Evolutionary conservation across 2,113 vertebrate genomes (phyloP).

Genomic region (Alexandromys fortis): DNA sequence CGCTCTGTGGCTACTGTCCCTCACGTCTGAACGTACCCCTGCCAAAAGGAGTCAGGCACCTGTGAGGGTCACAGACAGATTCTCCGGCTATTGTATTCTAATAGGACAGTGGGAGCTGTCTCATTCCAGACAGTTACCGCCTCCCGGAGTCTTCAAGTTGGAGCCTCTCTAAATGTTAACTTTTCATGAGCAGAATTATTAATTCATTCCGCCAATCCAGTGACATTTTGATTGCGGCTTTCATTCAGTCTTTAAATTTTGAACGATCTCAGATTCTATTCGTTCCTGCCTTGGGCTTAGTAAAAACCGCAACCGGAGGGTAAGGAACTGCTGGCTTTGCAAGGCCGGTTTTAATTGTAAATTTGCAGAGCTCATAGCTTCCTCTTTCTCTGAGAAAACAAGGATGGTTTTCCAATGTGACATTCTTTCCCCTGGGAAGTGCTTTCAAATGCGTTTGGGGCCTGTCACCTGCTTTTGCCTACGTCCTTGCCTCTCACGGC

Average conservation of each 20-base stretch:
- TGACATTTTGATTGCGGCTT: slow-evolving; percentile 56
- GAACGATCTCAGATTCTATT: slow-evolving; percentile 55
- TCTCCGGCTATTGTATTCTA: not conserved
- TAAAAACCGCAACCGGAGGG: not conserved
- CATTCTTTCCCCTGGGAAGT: slow-evolving; percentile 62
- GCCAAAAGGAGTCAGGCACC: not conserved
- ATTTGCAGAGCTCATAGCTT: not conserved
- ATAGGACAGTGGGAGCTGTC: not conserved
- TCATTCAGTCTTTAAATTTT: slow-evolving; percentile 65
- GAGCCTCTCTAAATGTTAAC: slow-evolving; percentile 76
- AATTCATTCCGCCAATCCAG: slow-evolving; percentile 25
- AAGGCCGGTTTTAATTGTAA: not conserved
- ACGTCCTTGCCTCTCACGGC: not conserved
- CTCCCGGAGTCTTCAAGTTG: slow-evolving; percentile 70
- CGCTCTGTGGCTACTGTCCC: not conserved
- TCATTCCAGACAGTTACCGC: slow-evolving; percentile 50
- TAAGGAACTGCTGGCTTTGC: not conserved
- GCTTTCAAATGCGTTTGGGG: slow-evolving; percentile 4
- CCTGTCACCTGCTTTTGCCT: not conserved
- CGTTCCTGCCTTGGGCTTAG: not conserved
- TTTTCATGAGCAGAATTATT: slow-evolving; percentile 51
- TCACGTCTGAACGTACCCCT: not conserved
- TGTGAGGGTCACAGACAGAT: not conserved
- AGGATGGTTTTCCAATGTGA: slow-evolving; percentile 30
- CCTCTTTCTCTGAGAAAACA: not conserved